Conservation (phyloP, 2,113 vertebrate species). For the Tachycineta bicolor region DNA sequence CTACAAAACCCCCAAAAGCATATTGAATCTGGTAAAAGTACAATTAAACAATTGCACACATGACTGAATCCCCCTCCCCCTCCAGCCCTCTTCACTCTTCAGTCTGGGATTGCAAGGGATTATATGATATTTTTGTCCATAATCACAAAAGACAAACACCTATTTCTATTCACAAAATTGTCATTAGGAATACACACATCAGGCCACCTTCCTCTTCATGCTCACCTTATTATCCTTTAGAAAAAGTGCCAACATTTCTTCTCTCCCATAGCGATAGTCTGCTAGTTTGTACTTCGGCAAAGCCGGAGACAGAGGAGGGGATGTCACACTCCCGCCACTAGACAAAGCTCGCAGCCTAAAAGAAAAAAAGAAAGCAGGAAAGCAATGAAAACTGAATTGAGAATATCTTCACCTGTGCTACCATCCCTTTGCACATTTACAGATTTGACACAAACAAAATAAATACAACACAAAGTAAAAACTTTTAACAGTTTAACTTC, state of each 20-base stretch:
- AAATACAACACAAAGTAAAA: not conserved
- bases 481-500: not conserved
- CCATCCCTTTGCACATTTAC: not conserved
- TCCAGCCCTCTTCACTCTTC: not conserved
- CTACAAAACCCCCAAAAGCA: not conserved
- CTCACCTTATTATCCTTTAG: conserved; percentile 97
- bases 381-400: not conserved
- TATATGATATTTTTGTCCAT: not conserved
- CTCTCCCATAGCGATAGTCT: conserved; percentile 98
- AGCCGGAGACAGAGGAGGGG: conserved; percentile 95
- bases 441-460: not conserved
- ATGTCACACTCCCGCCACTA: conserved; percentile 89
- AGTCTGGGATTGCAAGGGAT: not conserved
- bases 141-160: not conserved
- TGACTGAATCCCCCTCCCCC: too few relatives aligned
- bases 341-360: conserved; percentile 95
- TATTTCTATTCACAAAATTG: not conserved
- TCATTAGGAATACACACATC: not conserved
- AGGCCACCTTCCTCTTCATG: not conserved
- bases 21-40: not conserved
- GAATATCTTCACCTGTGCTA: not conserved
- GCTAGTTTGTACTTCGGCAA: conserved; percentile 99
- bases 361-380: not conserved
- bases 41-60: not conserved
- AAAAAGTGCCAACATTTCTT: conserved; percentile 99